Base-by-base conservation (phyloP, 2,888 invertebrate genomes). In the Drosophila neonasuta region DNA sequence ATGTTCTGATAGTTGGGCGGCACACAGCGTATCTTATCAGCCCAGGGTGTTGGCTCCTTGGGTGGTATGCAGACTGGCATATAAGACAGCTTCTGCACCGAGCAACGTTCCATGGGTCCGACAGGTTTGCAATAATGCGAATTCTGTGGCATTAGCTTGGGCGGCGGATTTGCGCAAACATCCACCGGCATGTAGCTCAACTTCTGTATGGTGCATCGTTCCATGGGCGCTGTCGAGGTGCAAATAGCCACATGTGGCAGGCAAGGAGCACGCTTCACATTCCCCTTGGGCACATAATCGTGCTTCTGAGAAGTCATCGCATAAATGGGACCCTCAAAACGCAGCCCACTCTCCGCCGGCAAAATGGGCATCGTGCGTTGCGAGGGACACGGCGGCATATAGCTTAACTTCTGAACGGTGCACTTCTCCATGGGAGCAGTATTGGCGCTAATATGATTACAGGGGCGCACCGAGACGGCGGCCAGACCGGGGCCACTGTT, bases 231-330 rank as follows among this genome's bases (percentile, higher is more conserved):
- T 30, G 77, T 77, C 3, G 79, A 77, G 32, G 78, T 83, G 41
- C 74, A 79, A 20, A 91, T 88, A 20, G 87, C 87, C 13, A 77
- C 74, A 0, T 68, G 59, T 0, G 88, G 89, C 32, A 64, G 24
- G 42, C 89, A 85, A 0, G 88, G 86, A 9, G 68, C 63, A 2
- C 88, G 78, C 65, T 79, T 87, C 34, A 84, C 92, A 61, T 91
- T 91, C 0, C 93, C 93, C 80, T 94, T 94, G 1, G 94, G 93
- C 44, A 94, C 94, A 83, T 91, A 95, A 91, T 95, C 95, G 87
- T 94, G 94, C 42, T 94, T 94, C 71, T 94, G 93, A 1, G 95
- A 95, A 3, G 95, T 95, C 60, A 94, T 89, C 72, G 94, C 94
- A 90, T 94, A 94, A 92, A 95, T 93, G 13, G 95, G 95, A 0